phyloP scores from a whole-genome alignment of 2,113 vertebrate genomes.

The Bambusicola thoracicus region DNA sequence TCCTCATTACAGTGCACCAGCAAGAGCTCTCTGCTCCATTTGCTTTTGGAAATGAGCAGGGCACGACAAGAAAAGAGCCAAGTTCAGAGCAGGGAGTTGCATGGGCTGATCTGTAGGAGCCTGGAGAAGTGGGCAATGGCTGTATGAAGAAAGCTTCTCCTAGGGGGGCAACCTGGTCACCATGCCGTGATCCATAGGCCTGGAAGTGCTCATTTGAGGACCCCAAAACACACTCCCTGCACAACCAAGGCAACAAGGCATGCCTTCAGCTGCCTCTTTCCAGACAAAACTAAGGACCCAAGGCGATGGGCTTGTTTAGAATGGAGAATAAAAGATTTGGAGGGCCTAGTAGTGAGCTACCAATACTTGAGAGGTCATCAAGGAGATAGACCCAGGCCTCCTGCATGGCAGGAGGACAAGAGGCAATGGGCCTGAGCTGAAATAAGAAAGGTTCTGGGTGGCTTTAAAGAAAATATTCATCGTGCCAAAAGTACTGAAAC shows the following conservation, averaged over 20 bases:
- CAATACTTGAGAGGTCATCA: background rate
- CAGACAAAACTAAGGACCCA: background rate
- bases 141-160: background rate
- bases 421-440: background rate
- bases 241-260: accelerated
- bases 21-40: background rate
- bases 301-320: background rate
- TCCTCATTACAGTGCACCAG: background rate
- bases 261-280: background rate
- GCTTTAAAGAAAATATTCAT: background rate
- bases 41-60: background rate
- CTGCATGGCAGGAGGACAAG: background rate
- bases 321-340: background rate
- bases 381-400: background rate
- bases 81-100: background rate
- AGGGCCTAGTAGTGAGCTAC: background rate
- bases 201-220: background rate
- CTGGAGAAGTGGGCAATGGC: background rate
- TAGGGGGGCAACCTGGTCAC: background rate
- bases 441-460: background rate
- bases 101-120: background rate
- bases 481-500: accelerated
- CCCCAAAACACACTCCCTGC: background rate
- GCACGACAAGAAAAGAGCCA: background rate
- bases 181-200: background rate